Base-by-base conservation (phyloP, 2,797 vertebrate species). In the Cichlasoma orientale region DNA sequence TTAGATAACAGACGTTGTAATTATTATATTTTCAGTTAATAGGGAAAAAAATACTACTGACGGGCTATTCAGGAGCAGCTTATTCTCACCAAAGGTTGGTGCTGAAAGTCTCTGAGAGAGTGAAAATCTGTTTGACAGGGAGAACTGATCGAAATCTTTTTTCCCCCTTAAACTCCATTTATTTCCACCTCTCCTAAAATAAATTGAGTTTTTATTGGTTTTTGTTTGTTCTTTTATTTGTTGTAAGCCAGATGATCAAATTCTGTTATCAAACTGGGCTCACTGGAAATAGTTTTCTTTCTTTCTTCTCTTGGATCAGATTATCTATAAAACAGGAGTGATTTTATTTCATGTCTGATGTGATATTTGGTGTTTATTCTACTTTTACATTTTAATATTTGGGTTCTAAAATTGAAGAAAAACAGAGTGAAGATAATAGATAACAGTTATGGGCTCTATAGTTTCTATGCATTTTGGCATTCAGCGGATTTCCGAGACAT, bases 251-350 rank as follows among this genome's bases (percentile, higher is more conserved):
- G 31, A 9, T 36, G 33, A 36, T 36, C 8, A 29, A 13, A 18
- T 47, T 68, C 61, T n/a, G 5, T 19, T 23, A 66, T 68, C 61
- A 47, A 47, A 47, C 38, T 47, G 38, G 0, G 0, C 3, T 44
- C 25, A 4, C 2, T 66, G 16, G 25, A 27, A 63, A 66, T 44
- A 27, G 14, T 63, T 25, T 63, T 63, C 38, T 44, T 25, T 31
- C 31, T 31, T 31, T 66, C 14, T 66, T 44, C 38, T 66, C 14
- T 23, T 44, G 14, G 14, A 63, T 0, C 23, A 63, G 8, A 27
- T 63, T 19, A 63, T 44, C 3, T 0, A 2, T 44, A 25, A 63
- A 0, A 44, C 10, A 41, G 3, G 21, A 63, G 21, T 63, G 14
- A 44, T 11, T 44, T 47, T 47, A 21, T 61, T 41, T 61, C 13